These are phyloP conservation scores for Drosophila algonquin DNA, from an alignment of 2,888 invertebrate genomes.

Conservation along the genomic window DNA sequence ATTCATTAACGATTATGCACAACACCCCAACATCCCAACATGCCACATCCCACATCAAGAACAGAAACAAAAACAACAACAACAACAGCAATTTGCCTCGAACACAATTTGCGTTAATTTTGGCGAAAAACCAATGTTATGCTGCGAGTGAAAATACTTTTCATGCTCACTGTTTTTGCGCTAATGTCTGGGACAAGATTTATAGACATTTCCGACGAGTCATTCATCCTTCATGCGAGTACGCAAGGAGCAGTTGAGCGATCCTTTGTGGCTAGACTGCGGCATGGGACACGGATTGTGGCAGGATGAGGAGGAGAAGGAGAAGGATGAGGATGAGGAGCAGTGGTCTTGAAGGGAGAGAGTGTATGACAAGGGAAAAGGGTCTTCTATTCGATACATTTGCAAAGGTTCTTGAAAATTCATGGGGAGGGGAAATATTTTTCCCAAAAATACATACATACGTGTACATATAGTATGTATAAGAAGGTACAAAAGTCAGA, in stretches of 20 bases:
- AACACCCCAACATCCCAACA: slow-evolving; percentile 52
- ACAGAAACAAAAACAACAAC: slow-evolving; percentile 10
- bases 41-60: slow-evolving; percentile 21
- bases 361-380: neutral
- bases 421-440: neutral
- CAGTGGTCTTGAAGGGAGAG: neutral
- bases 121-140: slow-evolving; percentile 14
- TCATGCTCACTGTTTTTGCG: slow-evolving; percentile 15
- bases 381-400: neutral
- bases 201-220: slow-evolving; percentile 65
- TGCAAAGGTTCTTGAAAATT: too few relatives aligned
- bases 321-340: too few relatives aligned
- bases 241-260: slow-evolving; percentile 22
- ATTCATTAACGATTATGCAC: slow-evolving; percentile 78
- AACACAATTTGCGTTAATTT: slow-evolving; percentile 64
- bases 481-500: too few relatives aligned
- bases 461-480: too few relatives aligned
- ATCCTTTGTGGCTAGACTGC: slow-evolving; percentile 20
- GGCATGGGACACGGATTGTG: slow-evolving; percentile 22
- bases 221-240: slow-evolving; percentile 61
- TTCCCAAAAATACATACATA: too few relatives aligned
- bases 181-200: slow-evolving; percentile 60
- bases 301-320: neutral
- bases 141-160: slow-evolving; percentile 7
- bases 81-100: slow-evolving; percentile 53